Evolutionary conservation across 37 sponge, comb jelly and placozoan species (phyloP), one percentile per base, ranked within the genome.

Genomic region (Beroe forskalii): DNA sequence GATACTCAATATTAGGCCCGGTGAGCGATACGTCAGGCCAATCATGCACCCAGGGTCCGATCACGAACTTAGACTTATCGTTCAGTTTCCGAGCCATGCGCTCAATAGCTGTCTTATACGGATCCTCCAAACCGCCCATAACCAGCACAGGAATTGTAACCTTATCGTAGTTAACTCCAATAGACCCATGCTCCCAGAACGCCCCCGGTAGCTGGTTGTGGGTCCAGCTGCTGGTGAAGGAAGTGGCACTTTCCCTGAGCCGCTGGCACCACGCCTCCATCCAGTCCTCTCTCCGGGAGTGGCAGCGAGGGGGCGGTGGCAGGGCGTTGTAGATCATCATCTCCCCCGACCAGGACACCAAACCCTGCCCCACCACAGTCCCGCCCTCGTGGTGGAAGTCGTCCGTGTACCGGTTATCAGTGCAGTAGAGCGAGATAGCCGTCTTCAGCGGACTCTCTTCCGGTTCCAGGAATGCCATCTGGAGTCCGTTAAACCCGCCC

Each of bases 401-500:
- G 41, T 80, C 86, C 27, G 86, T 80, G 30, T 80, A 80, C 60
- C 86, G 1, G 60, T 80, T 44, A 23, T 80, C 60, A 1, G 86
- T 80, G 25, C 55, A 80, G 60, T 80, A 80, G 24, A 80, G 86
- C 2, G 86, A 80, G 12, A 80, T 80, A 42, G 31, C 86, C 28
- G 86, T 80, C 60, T 80, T 80, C 60, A 80, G 30, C 60, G 86
- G 86, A n/a, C 86, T 44, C 24, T 42, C 30, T 24, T 44, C 86
- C 44, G 86, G 60, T 30, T 41, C 60, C 1, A 25, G 28, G 55
- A 41, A 80, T 37, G 86, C 86, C 86, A 80, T 80, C 86, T 80
- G 86, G 33, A 80, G 86, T 22, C 86, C 86, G 31, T 80, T 80
- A 6, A 80, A 80, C 6, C 86, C 86, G 9, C 86, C 86, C 86